These are phyloP conservation scores for Cephus nigrinus DNA, from an alignment of 2,888 invertebrate genomes.

Conservation along the genomic window DNA sequence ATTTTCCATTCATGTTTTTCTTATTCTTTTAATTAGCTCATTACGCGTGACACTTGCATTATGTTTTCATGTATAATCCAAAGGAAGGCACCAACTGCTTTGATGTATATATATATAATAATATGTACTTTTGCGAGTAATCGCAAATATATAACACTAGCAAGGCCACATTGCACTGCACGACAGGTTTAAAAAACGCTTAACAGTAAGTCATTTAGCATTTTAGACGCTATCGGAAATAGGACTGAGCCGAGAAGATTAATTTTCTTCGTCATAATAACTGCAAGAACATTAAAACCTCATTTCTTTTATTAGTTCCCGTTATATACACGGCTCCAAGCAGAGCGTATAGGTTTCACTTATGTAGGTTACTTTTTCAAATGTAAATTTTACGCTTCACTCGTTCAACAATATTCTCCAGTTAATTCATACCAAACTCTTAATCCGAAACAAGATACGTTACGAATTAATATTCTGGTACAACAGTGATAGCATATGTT, in stretches of 20 bases:
- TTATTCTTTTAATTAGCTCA: background rate
- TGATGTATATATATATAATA: background rate
- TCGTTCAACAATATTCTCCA: background rate
- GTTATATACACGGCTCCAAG: background rate
- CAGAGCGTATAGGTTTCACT: background rate
- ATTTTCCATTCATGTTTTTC: background rate
- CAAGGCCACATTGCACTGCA: background rate
- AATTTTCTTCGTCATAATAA: background rate
- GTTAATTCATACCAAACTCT: background rate
- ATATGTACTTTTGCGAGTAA: no score
- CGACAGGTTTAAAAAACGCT: background rate
- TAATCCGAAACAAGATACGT: background rate
- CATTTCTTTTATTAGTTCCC: background rate
- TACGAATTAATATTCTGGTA: background rate
- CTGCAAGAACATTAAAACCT: background rate
- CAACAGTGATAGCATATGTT: background rate
- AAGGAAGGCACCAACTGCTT: background rate
- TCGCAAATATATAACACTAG: background rate
- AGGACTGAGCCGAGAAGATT: background rate
- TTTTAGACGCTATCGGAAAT: background rate
- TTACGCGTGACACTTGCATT: background rate
- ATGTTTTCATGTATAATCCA: background rate
- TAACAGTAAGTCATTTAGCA: background rate
- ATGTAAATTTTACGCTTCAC: background rate
- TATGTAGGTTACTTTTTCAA: background rate